Percentiles rank a stretch among this genome's conserved stretches.
phyloP scores from a whole-genome alignment of 2,797 vertebrate species.

The Lepus townsendii region DNA sequence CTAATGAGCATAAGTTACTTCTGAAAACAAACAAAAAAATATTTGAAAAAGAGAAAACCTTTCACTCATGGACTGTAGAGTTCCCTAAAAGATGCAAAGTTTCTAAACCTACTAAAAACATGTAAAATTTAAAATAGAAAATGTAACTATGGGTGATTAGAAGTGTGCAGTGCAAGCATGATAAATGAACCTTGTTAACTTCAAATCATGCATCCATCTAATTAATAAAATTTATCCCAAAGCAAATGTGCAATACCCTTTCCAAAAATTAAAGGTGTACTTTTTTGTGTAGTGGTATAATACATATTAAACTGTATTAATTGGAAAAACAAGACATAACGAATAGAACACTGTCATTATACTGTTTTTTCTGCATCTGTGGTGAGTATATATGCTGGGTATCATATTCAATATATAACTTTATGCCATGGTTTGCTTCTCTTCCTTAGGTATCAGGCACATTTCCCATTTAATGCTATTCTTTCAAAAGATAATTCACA shows the following conservation, averaged over 20 bases:
- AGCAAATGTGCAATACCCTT: neutral
- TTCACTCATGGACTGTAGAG: neutral
- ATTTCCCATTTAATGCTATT: neutral
- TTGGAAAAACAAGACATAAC: neutral
- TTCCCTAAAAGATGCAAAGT: neutral
- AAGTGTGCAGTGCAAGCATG: neutral
- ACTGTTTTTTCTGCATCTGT: neutral
- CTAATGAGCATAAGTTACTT: neutral
- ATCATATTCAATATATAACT: neutral
- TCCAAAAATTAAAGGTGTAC: neutral
- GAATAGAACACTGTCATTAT: neutral
- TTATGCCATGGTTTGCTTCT: neutral
- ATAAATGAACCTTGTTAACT: neutral
- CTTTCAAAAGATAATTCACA: neutral
- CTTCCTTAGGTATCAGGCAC: neutral
- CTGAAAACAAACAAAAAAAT: neutral
- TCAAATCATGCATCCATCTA: neutral
- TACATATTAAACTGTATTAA: neutral
- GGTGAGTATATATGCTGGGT: neutral
- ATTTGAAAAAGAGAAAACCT: slow-evolving; percentile 3
- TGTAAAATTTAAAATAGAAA: slow-evolving; percentile 18
- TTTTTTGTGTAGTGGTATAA: neutral
- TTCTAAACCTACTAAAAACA: neutral
- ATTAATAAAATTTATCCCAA: neutral
- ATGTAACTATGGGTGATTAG: neutral